Base-by-base conservation (phyloP, 1,140 invertebrate genomes). In the Leptonema lineaticorne region DNA sequence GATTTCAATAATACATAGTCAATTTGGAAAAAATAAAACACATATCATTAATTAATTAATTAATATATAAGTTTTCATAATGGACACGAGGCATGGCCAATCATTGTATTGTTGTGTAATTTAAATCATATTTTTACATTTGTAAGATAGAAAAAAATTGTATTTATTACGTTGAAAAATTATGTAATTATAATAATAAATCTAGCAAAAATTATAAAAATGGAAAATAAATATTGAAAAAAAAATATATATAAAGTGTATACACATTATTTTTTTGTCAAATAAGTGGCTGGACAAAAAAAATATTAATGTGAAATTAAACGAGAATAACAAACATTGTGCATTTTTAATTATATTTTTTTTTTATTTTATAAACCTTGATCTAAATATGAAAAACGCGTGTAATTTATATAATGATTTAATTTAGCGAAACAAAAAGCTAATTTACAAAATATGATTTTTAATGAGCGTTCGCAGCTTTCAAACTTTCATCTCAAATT, bases 121-220 rank as follows among this genome's bases (percentile, higher is more conserved):
- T 53, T 24, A 53, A 53, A 53, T 53, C 2, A 53, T 53, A 53
- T 53, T 53, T 53, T 53, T 53, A 53, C 50, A 53, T 53, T 53
- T 53, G 50, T 53, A 53, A 53, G 50, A 26, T 26, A 45, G n/a
- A n/a, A n/a, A n/a, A n/a, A n/a, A 45, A 6, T 33, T 33, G 11
- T 33, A 33, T 33, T 33, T 33, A 14, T n/a, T 3, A 45, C 11
- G 14, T n/a, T 45, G 37, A 33, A 5, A 33, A 45, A 45, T 45
- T 45, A 45, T 7, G 3, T 4, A 53, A 22, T 26, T 50, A 50
- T 50, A 4, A 18, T 6, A 20, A 50, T 50, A 50, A 4, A 50
- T 50, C 22, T 26, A 26, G 50, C 20, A 48, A 48, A n/a, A n/a
- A 26, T 24, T 26, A 26, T 41, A 16, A 16, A 41, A 14, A 41